Evolutionary conservation across 2,888 invertebrate species (phyloP).

Genomic region (Bombyx huttoni): DNA sequence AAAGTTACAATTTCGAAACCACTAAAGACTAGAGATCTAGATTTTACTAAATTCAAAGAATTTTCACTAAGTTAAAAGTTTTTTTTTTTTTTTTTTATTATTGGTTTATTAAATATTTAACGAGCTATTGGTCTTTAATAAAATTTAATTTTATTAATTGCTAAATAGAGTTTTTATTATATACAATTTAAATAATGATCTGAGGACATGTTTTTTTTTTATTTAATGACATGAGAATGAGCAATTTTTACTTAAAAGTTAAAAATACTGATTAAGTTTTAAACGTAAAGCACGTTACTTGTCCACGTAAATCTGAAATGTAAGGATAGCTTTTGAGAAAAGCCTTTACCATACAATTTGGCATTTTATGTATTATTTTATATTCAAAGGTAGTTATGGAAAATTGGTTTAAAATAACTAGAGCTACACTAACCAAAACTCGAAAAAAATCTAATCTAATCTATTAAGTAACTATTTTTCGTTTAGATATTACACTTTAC

Average conservation of each 20-base stretch:
- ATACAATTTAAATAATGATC: slow-evolving; percentile 48
- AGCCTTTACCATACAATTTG: too few relatives aligned
- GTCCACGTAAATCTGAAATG: too few relatives aligned
- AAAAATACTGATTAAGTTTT: slow-evolving; percentile 13
- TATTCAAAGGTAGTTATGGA: neutral
- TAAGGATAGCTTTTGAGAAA: too few relatives aligned
- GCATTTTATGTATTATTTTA: too few relatives aligned
- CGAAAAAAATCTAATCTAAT: slow-evolving; percentile 6
- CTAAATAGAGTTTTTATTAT: slow-evolving; percentile 23
- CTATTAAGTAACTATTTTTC: slow-evolving; percentile 50
- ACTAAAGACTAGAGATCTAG: slow-evolving; percentile 44
- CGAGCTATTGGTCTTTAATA: slow-evolving; percentile 62
- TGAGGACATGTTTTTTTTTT: slow-evolving; percentile 44
- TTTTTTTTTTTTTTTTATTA: slow-evolving; percentile 27
- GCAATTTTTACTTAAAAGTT: slow-evolving; percentile 35
- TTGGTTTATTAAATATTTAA: slow-evolving; percentile 43
- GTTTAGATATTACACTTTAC: slow-evolving; percentile 65
- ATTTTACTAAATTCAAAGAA: slow-evolving; percentile 35
- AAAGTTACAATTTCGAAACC: slow-evolving; percentile 31
- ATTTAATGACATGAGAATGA: slow-evolving; percentile 35
- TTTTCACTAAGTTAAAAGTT: slow-evolving; percentile 1
- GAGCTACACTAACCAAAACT: neutral
- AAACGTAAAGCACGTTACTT: too few relatives aligned
- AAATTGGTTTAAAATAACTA: neutral
- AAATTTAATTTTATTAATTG: slow-evolving; percentile 31